Percentiles rank a stretch among this genome's conserved stretches.
phyloP scores from a whole-genome alignment of 2,888 invertebrate species.

The Chironomus riparius region DNA sequence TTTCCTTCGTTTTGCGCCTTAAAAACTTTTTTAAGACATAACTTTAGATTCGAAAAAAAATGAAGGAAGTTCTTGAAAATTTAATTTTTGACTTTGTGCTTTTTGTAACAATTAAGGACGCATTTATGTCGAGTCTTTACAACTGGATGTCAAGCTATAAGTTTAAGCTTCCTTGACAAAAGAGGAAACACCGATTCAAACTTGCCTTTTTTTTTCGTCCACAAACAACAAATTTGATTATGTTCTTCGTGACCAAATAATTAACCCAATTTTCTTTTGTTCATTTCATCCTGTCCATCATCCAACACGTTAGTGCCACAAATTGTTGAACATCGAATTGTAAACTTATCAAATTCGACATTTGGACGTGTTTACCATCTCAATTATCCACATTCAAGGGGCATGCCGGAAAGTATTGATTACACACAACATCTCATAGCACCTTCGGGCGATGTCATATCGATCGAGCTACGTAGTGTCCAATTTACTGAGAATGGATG shows the following conservation, averaged over 20 bases:
- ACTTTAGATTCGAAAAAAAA: too few relatives aligned
- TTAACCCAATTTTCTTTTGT: slow-evolving; percentile 1
- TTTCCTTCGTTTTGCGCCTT: too few relatives aligned
- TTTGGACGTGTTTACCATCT: slow-evolving; percentile 47
- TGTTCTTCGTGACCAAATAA: background rate
- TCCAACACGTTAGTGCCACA: slow-evolving; percentile 33
- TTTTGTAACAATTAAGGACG: too few relatives aligned
- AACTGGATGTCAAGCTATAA: too few relatives aligned
- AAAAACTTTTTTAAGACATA: too few relatives aligned
- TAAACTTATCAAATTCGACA: slow-evolving; percentile 42
- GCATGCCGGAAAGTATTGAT: slow-evolving; percentile 45
- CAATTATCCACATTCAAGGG: slow-evolving; percentile 47
- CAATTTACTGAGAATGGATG: slow-evolving; percentile 44
- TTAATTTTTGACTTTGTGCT: too few relatives aligned
- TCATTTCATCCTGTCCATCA: background rate
- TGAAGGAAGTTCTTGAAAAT: too few relatives aligned
- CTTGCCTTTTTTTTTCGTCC: background rate
- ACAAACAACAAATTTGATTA: background rate
- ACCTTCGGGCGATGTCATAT: slow-evolving; percentile 47
- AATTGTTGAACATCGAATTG: slow-evolving; percentile 42
- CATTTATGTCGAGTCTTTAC: too few relatives aligned
- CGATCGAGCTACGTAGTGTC: slow-evolving; percentile 45
- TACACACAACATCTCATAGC: slow-evolving; percentile 50
- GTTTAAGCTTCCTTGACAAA: too few relatives aligned
- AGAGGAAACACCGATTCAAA: too few relatives aligned